Evolutionary conservation across 2,888 invertebrate genomes (phyloP).

Genomic region (Drosophila percnosoma): DNA sequence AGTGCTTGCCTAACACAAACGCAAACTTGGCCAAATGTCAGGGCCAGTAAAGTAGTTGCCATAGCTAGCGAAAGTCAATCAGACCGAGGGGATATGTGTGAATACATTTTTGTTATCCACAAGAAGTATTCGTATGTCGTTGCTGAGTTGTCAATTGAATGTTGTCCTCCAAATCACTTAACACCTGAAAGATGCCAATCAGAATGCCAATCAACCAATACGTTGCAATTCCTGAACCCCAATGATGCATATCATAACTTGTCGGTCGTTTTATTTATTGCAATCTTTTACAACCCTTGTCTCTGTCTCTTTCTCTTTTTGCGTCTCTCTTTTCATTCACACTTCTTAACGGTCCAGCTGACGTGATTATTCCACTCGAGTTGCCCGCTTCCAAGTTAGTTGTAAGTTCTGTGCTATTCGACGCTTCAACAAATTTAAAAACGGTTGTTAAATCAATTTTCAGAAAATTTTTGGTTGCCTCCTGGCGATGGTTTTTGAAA

Average conservation of each 20-base stretch:
- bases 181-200: conserved; percentile 7
- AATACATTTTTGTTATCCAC: not conserved
- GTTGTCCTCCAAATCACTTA: not conserved
- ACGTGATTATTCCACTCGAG: conserved; percentile 32
- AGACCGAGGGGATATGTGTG: not conserved
- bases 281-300: conserved; percentile 1
- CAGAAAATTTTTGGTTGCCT: conserved; percentile 18
- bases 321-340: conserved; percentile 1
- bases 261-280: not conserved
- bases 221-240: not conserved
- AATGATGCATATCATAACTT: conserved; percentile 15
- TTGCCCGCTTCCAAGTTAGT: conserved; percentile 18
- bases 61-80: not conserved
- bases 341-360: not conserved
- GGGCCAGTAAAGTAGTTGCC: conserved; percentile 10
- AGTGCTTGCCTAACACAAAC: conserved; percentile 37
- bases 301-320: not conserved
- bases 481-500: conserved; percentile 19
- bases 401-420: conserved; percentile 5
- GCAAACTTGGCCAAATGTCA: conserved; percentile 28
- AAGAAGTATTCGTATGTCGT: not conserved
- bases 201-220: conserved; percentile 15
- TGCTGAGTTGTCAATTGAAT: not conserved
- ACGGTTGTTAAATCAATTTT: conserved; percentile 45
- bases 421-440: conserved; percentile 32